A percentile compares a stretch with the other conserved stretches of the same genome.
Conservation (phyloP, 2,113 vertebrate species). For the Clarias magur region DNA sequence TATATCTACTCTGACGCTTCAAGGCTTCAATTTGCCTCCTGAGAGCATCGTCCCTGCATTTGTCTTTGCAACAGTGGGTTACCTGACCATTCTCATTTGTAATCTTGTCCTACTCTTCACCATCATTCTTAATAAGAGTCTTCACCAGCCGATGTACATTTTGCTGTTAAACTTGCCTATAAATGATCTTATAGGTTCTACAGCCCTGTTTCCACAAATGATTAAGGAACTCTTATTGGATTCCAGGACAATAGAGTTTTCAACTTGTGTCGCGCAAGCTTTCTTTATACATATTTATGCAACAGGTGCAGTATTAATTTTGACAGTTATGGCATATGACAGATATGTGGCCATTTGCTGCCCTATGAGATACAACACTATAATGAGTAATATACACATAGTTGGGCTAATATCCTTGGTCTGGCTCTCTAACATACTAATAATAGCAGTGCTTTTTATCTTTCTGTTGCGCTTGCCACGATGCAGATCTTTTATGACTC, state of each 20-base stretch:
- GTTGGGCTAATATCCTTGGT: constrained; percentile 61
- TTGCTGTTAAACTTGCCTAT: constrained; percentile 71
- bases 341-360: constrained; percentile 73
- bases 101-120: constrained; percentile 68
- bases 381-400: constrained; percentile 64
- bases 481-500: constrained; percentile 61
- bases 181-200: constrained; percentile 69
- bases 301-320: constrained; percentile 56
- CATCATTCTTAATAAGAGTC: constrained; percentile 64
- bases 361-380: constrained; percentile 68
- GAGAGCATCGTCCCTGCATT: constrained; percentile 57
- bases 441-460: constrained; percentile 63
- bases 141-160: constrained; percentile 74
- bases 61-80: constrained; percentile 66
- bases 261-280: constrained; percentile 67
- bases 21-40: constrained; percentile 55
- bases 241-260: constrained; percentile 56
- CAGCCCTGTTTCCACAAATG: constrained; percentile 62
- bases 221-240: constrained; percentile 61
- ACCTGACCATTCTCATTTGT: constrained; percentile 70
- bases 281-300: constrained; percentile 74
- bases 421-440: constrained; percentile 59
- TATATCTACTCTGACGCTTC: constrained; percentile 52
- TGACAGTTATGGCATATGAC: constrained; percentile 74
- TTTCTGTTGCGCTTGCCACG: constrained; percentile 68